phyloP scores from a whole-genome alignment of 1,140 invertebrate genomes.

The Drosophila persimilis region DNA sequence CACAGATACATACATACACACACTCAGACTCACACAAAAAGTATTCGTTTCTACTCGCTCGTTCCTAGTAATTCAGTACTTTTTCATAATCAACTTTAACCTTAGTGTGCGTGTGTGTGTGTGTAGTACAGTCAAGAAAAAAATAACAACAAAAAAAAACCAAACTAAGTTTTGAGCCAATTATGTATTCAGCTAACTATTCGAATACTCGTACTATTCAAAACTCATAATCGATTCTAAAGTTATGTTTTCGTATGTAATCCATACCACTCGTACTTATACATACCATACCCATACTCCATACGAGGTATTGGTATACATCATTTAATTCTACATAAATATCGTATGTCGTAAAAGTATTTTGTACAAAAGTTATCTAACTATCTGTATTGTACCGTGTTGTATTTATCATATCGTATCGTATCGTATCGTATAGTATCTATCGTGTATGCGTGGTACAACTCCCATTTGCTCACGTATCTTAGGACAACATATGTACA shows the following conservation, averaged over 20 bases:
- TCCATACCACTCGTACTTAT: constrained; percentile 46
- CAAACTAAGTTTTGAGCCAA: constrained; percentile 42
- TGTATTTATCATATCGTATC: constrained; percentile 33
- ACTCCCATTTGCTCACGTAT: constrained; percentile 27
- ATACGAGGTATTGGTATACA: constrained; percentile 23
- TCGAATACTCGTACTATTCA: constrained; percentile 29
- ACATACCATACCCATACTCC: constrained; percentile 11
- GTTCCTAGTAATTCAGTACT: constrained; percentile 74
- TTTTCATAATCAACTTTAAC: constrained; percentile 65
- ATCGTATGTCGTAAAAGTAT: constrained; percentile 42
- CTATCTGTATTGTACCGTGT: constrained; percentile 40
- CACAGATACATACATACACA: constrained; percentile 9
- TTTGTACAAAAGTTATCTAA: constrained; percentile 51
- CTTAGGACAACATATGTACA: constrained; percentile 25
- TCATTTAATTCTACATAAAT: constrained; percentile 31
- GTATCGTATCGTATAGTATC: constrained; percentile 28
- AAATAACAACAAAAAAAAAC: constrained; percentile 13
- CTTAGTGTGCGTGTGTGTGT: constrained; percentile 70
- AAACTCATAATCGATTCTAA: constrained; percentile 33
- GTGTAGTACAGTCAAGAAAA: constrained; percentile 62
- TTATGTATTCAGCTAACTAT: constrained; percentile 35
- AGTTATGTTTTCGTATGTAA: constrained; percentile 59
- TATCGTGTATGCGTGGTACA: constrained; percentile 36
- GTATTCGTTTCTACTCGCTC: constrained; percentile 69
- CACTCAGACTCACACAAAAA: constrained; percentile 28